Base-by-base conservation (phyloP, 2,888 invertebrate genomes). In the Erebia ligea region DNA sequence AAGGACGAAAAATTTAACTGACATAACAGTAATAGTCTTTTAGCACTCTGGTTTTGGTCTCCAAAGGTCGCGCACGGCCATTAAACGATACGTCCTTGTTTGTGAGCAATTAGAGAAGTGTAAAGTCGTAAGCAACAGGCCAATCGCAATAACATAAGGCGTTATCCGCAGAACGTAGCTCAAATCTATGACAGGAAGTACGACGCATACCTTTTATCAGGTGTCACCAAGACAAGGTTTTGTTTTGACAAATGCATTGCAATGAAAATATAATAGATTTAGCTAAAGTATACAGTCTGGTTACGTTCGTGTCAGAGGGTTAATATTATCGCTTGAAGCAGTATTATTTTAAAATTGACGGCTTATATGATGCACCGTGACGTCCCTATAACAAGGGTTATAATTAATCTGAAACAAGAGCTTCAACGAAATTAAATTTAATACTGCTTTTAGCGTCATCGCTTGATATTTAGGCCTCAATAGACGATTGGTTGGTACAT, bases 101-200 rank as follows among this genome's bases (percentile, higher is more conserved):
- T 19, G 56, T n/a, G 15, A 59, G 58, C n/a, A 3, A n/a, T 9
- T 45, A 63, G 75, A 52, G 73, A 56, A 71, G 40, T 66, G 79
- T 86, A 90, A 87, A 68, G 85, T 59, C 85, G 72, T 84, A 89
- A 81, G 81, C 73, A 78, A 63, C 78, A 76, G 74, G 74, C 76
- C 80, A 81, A 78, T 76, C 75, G 77, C 80, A 81, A 78, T 80
- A 76, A 85, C 85, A 78, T 91, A 86, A 77, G 84, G 68, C 84
- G 73, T 87, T 87, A 83, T 84, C 74, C 77, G 77, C 73, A 76
- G 77, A 73, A 76, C 78, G 82, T 78, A 82, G 84, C 86, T 85
- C 85, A 81, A 89, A 91, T 88, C 90, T 89, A 85, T 87, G 89
- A 88, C 91, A 85, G 92, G 92, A 92, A 92, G 84, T 81, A 78